phyloP scores from a whole-genome alignment of 2,888 invertebrate species.

The Agriopis aurantiaria region DNA sequence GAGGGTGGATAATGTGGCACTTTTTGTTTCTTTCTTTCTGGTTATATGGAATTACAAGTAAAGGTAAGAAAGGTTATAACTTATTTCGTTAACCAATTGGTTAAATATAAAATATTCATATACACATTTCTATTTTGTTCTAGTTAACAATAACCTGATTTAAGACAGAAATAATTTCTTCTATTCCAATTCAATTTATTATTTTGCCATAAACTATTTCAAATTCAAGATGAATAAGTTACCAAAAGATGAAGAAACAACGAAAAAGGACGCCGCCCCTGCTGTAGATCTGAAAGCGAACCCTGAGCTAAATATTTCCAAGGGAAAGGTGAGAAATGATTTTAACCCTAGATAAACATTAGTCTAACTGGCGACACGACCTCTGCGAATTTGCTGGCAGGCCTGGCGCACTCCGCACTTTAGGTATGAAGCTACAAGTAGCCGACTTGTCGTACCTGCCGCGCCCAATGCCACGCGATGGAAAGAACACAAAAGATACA shows the following conservation, averaged over 20 bases:
- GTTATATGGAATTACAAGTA: slow-evolving; percentile 2
- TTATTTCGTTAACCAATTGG: background rate
- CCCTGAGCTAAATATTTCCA: slow-evolving; percentile 10
- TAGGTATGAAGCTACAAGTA: too few species aligned
- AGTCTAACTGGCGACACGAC: too few species aligned
- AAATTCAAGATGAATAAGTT: background rate
- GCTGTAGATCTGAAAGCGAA: slow-evolving; percentile 1
- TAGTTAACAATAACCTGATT: background rate
- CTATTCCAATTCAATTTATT: background rate
- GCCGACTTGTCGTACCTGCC: too few species aligned
- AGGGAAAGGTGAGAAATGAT: slow-evolving; percentile 12
- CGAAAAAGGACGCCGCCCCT: slow-evolving; percentile 3
- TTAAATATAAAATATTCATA: background rate
- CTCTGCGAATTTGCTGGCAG: too few species aligned
- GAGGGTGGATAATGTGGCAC: slow-evolving; percentile 23
- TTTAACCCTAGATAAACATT: too few species aligned
- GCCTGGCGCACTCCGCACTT: too few species aligned
- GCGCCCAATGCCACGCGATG: too few species aligned
- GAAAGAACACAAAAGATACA: too few species aligned
- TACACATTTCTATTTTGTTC: background rate
- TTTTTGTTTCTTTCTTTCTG: slow-evolving; percentile 25
- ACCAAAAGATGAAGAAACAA: background rate
- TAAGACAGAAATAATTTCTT: background rate
- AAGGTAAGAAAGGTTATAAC: slow-evolving; percentile 32
- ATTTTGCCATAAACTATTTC: background rate